These are phyloP conservation scores for Campoletis sonorensis DNA, from an alignment of 1,140 invertebrate species.

Conservation along the genomic window DNA sequence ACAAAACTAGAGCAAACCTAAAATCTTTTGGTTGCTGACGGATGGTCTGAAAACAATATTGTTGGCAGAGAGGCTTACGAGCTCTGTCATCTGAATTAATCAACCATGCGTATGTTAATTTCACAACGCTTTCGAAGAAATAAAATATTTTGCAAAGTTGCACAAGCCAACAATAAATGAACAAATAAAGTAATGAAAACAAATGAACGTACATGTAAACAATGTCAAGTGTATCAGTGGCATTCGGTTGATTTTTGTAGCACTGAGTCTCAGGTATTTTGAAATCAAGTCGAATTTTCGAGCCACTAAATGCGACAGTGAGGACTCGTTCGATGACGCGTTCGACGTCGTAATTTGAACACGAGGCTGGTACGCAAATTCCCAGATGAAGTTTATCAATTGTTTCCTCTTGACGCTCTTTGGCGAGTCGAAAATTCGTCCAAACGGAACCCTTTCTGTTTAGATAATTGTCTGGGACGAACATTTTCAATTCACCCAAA, in stretches of 20 bases:
- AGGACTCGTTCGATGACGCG: constrained; percentile 77
- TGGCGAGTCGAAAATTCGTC: constrained; percentile 58
- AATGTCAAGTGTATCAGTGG: constrained; percentile 75
- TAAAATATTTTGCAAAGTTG: no score
- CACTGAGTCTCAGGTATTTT: constrained; percentile 75
- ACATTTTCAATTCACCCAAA: constrained; percentile 76
- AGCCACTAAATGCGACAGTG: constrained; percentile 72
- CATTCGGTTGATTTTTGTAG: constrained; percentile 72
- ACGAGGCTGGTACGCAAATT: constrained; percentile 80
- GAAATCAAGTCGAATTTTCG: constrained; percentile 68
- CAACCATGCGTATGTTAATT: no score
- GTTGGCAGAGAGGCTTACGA: no score
- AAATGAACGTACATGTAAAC: constrained; percentile 78
- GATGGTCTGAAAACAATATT: no score
- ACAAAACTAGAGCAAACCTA: no score
- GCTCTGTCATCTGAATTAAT: no score
- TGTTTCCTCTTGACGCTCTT: constrained; percentile 69
- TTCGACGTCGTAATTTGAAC: constrained; percentile 76
- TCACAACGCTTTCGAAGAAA: no score
- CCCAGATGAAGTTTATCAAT: constrained; percentile 79
- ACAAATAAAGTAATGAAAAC: neutral
- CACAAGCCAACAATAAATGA: neutral
- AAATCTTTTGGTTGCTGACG: no score
- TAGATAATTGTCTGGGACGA: constrained; percentile 60
- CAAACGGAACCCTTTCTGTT: constrained; percentile 58